A percentile compares a stretch with the other conserved stretches of the same genome.
Evolutionary conservation across 2,797 vertebrate species (phyloP).

Genomic region (Thalassophryne amazonica): DNA sequence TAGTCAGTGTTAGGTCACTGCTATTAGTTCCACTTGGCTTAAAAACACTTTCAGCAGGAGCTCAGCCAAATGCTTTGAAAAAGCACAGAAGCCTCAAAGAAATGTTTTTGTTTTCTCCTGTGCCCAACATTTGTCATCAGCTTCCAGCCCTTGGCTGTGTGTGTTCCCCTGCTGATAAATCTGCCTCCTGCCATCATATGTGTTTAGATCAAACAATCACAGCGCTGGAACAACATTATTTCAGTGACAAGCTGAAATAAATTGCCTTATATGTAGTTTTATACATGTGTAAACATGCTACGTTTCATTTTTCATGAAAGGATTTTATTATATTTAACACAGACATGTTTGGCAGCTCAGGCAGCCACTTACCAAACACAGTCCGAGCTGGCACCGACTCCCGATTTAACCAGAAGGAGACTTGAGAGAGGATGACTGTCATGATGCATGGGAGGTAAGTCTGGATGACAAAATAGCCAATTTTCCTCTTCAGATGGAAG

Average conservation of each 20-base stretch:
- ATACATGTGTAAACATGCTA: too few relatives aligned
- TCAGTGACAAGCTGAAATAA: not conserved
- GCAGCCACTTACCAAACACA: conserved; percentile 87
- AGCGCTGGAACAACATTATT: not conserved
- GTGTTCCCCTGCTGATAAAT: not conserved
- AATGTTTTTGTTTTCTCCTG: not conserved
- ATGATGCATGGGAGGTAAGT: conserved; percentile 98
- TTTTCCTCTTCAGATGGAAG: conserved; percentile 99
- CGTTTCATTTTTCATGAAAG: too few relatives aligned
- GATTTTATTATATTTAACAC: too few relatives aligned
- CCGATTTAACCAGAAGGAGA: conserved; percentile 98
- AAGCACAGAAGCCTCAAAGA: conserved; percentile 4
- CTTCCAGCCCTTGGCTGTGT: not conserved
- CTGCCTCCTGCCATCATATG: not conserved
- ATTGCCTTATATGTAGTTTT: too few relatives aligned
- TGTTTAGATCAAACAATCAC: not conserved
- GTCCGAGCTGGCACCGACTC: conserved; percentile 97
- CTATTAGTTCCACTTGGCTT: conserved; percentile 39
- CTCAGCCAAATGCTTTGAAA: conserved; percentile 8
- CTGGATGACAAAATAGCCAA: conserved; percentile 99
- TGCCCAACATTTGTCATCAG: not conserved
- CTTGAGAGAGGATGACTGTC: conserved; percentile 98
- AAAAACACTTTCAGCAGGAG: conserved; percentile 9
- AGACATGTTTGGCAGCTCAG: too few relatives aligned
- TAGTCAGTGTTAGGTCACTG: conserved; percentile 12